These are phyloP conservation scores for Axinella damicornis DNA, from an alignment of 37 sponge, comb jelly and placozoan species.

Conservation along the genomic window DNA sequence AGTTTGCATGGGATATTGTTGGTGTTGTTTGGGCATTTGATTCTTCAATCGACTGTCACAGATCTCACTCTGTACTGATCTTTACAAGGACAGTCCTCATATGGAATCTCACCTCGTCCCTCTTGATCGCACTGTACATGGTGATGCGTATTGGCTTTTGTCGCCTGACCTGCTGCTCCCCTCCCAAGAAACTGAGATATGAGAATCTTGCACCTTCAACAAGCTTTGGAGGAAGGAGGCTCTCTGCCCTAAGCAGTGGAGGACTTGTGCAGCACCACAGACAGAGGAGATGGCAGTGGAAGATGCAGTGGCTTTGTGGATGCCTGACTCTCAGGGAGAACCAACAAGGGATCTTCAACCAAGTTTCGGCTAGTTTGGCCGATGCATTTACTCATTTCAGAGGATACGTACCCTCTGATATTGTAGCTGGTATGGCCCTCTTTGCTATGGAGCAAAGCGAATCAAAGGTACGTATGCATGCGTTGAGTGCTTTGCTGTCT, in stretches of 20 bases:
- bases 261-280: slow-evolving; percentile 35
- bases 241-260: slow-evolving; percentile 44
- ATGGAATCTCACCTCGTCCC: slow-evolving; percentile 57
- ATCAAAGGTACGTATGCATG: not conserved
- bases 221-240: slow-evolving; percentile 33
- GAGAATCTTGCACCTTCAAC: slow-evolving; percentile 14
- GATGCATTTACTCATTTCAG: slow-evolving; percentile 53
- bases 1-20: slow-evolving; percentile 71
- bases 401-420: slow-evolving; percentile 83
- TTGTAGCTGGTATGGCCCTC: slow-evolving; percentile 68
- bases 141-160: slow-evolving; percentile 55
- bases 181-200: slow-evolving; percentile 31
- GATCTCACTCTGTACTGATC: slow-evolving; percentile 25
- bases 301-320: slow-evolving; percentile 51
- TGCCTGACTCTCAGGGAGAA: slow-evolving; percentile 22
- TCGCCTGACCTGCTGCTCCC: slow-evolving; percentile 19
- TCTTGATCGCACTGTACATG: slow-evolving; percentile 36
- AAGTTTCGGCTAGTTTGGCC: slow-evolving; percentile 51
- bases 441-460: slow-evolving; percentile 26
- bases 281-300: slow-evolving; percentile 77
- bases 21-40: slow-evolving; percentile 81
- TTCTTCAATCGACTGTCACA: slow-evolving; percentile 59
- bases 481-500: not conserved
- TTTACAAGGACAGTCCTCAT: slow-evolving; percentile 46
- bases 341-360: slow-evolving; percentile 32